A percentile compares a stretch with the other conserved stretches of the same genome.
Conservation (phyloP, 2,888 invertebrate genomes). For the Dryomyza anilis region DNA sequence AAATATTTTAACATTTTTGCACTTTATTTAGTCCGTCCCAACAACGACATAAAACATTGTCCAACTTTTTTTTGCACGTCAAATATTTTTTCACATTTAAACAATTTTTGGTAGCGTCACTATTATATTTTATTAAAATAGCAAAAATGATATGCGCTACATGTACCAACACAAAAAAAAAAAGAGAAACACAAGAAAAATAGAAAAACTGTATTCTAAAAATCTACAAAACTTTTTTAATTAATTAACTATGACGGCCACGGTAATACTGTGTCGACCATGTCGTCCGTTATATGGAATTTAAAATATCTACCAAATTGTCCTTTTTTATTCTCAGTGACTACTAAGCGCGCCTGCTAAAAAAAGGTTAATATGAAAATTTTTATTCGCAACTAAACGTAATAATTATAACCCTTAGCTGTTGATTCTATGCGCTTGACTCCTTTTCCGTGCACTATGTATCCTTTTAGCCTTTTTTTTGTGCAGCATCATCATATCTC, state of each 20-base stretch:
- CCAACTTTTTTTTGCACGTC: not conserved
- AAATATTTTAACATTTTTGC: conserved; percentile 10
- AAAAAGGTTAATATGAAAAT: conserved; percentile 21
- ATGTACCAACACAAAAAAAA: not conserved
- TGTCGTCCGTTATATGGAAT: not conserved
- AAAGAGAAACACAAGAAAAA: not conserved
- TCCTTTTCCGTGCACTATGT: not conserved
- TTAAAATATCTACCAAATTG: conserved; percentile 19
- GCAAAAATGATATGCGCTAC: too few species aligned
- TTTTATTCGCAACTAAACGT: conserved; percentile 14
- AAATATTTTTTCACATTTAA: not conserved
- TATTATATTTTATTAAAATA: not conserved
- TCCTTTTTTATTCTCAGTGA: too few species aligned
- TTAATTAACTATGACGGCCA: conserved; percentile 22
- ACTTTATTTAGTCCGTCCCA: not conserved
- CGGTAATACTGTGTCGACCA: not conserved
- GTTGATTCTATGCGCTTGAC: not conserved
- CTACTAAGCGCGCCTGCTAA: not conserved
- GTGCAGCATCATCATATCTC: not conserved
- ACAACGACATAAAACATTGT: not conserved
- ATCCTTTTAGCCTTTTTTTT: not conserved
- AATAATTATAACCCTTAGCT: conserved; percentile 14
- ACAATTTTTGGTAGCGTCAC: not conserved
- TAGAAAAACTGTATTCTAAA: conserved; percentile 6
- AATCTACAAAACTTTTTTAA: conserved; percentile 23